Percentiles rank a stretch among this genome's conserved stretches.
These are phyloP conservation scores for Sinocyclocheilus rhinocerous DNA, from an alignment of 2,113 vertebrate genomes.

Conservation along the genomic window DNA sequence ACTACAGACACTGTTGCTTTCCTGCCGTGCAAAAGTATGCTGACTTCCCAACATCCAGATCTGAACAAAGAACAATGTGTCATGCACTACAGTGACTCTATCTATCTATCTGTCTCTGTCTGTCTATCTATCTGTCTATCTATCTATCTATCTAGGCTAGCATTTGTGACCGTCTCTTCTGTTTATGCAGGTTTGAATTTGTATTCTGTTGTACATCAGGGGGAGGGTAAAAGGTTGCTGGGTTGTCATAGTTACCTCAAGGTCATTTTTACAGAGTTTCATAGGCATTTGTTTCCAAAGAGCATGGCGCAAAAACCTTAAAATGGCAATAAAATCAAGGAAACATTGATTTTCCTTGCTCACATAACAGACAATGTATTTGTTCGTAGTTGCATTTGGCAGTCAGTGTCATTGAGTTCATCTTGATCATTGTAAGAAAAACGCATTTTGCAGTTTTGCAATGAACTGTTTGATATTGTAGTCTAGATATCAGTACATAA, in stretches of 20 bases:
- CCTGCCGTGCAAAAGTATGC: constrained; percentile 1
- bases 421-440: neutral
- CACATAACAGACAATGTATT: neutral
- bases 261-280: constrained; percentile 49
- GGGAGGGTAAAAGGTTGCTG: constrained; percentile 6
- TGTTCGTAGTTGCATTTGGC: neutral
- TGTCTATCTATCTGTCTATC: neutral
- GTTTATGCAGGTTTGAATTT: constrained; percentile 33
- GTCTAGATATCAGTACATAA: neutral
- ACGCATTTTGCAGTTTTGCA: neutral
- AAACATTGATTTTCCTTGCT: neutral
- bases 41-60: constrained; percentile 2
- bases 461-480: neutral
- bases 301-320: neutral
- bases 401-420: neutral
- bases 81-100: too few species aligned
- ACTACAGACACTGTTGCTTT: neutral
- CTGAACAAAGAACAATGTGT: neutral
- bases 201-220: constrained; percentile 42
- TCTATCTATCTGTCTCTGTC: neutral
- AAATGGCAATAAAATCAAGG: neutral
- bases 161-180: neutral
- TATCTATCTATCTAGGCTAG: neutral
- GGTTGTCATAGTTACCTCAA: constrained; percentile 58
- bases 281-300: constrained; percentile 52